Evolutionary conservation across 2,113 vertebrate genomes (phyloP).

Genomic region (Microcebus murinus): DNA sequence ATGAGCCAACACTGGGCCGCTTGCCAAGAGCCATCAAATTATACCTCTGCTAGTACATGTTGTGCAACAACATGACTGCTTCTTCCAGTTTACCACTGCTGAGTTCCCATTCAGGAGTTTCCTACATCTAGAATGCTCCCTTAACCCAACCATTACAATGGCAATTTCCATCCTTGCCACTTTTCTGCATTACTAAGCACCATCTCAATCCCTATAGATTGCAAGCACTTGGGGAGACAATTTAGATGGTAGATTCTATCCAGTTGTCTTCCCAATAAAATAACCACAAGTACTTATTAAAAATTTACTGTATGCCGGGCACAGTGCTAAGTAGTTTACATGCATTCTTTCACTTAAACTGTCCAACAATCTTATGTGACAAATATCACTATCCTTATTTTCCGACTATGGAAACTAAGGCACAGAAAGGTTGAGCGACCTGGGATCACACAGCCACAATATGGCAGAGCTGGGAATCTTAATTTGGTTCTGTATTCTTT

Average conservation of each 20-base stretch:
- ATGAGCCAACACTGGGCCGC: not conserved
- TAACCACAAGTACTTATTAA: not conserved
- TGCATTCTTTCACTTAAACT: not conserved
- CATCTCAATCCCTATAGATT: not conserved
- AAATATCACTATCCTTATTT: conserved; percentile 27
- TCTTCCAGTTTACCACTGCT: not conserved
- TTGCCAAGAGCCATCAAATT: not conserved
- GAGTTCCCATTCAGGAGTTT: not conserved
- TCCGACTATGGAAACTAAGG: not conserved
- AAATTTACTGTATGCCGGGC: not conserved
- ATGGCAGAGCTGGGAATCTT: conserved; percentile 11
- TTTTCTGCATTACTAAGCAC: not conserved
- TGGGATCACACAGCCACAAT: not conserved
- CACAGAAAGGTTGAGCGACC: not conserved
- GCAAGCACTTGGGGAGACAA: not conserved
- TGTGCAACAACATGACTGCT: not conserved
- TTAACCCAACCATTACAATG: not conserved
- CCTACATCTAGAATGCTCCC: not conserved
- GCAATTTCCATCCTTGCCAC: not conserved
- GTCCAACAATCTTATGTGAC: not conserved
- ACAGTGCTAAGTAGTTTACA: not conserved
- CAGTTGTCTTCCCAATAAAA: conserved; percentile 21
- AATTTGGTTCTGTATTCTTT: not conserved
- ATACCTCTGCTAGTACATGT: not conserved
- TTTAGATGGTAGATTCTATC: not conserved